A percentile compares a stretch with the other conserved stretches of the same genome.
phyloP scores from a whole-genome alignment of 2,113 vertebrate genomes.

The Anarhynchus alexandrinus region DNA sequence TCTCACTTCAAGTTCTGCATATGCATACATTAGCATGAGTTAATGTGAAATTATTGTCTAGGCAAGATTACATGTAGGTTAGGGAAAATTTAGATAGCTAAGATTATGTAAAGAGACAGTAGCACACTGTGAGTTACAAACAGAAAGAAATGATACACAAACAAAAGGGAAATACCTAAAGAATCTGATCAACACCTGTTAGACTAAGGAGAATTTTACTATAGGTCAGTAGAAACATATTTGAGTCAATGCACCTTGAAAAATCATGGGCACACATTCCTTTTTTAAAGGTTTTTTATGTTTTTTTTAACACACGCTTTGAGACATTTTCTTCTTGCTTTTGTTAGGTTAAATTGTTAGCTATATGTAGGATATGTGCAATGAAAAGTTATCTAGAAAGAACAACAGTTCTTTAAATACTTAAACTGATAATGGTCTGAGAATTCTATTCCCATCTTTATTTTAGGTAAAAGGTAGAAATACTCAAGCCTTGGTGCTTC shows the following conservation, averaged over 20 bases:
- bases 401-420: background rate
- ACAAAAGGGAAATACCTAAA: background rate
- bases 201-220: background rate
- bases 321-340: background rate
- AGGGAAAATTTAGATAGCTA: background rate
- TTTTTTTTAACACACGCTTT: background rate
- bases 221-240: background rate
- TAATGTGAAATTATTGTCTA: slow-evolving; percentile 11
- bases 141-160: background rate
- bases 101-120: background rate
- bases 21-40: slow-evolving; percentile 46
- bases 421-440: background rate
- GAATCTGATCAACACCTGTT: background rate
- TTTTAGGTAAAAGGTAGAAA: background rate
- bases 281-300: background rate
- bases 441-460: background rate
- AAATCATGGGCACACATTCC: background rate
- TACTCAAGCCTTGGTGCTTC: fast-evolving
- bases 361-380: background rate
- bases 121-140: background rate
- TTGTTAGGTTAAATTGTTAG: background rate
- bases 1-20: slow-evolving; percentile 39
- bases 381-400: background rate
- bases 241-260: background rate
- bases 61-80: background rate